These are phyloP conservation scores for Hesperophylax magnus DNA, from an alignment of 1,140 invertebrate species.

Conservation along the genomic window DNA sequence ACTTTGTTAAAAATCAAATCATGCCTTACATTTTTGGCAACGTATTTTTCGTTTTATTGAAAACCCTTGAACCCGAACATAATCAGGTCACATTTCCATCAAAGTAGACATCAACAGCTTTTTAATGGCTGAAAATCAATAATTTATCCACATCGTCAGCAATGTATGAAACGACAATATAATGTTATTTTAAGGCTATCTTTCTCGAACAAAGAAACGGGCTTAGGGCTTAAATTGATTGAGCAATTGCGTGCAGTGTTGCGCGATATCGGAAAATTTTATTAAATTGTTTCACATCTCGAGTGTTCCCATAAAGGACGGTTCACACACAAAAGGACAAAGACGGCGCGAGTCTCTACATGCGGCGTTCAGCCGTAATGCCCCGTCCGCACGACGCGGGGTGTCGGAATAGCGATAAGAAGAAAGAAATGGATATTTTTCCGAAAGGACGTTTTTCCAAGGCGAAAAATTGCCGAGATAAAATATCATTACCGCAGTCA, in stretches of 20 bases:
- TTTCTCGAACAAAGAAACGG: not conserved
- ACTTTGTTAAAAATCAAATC: no score
- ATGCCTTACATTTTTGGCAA: no score
- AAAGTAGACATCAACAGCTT: no score
- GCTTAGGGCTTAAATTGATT: conserved; percentile 22
- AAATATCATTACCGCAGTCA: conserved; percentile 45
- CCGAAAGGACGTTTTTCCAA: conserved; percentile 32
- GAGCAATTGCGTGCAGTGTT: conserved; percentile 35
- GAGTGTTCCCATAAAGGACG: conserved; percentile 38
- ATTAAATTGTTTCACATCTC: conserved; percentile 38
- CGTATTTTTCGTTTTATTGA: no score
- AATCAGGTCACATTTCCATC: no score
- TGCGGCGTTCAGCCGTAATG: conserved; percentile 32
- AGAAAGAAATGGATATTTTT: conserved; percentile 48
- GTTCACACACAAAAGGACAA: conserved; percentile 34
- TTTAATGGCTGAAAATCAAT: no score
- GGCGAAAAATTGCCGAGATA: conserved; percentile 44
- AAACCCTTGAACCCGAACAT: no score
- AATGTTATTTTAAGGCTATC: conserved; percentile 8
- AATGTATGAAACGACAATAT: not conserved
- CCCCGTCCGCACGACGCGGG: conserved; percentile 18
- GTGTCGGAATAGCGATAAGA: conserved; percentile 47
- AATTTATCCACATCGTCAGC: not conserved
- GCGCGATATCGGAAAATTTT: conserved; percentile 39
- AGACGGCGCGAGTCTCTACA: not conserved